Evolutionary conservation across 2,888 invertebrate genomes (phyloP).

Genomic region (Stenotaenia linearis): DNA sequence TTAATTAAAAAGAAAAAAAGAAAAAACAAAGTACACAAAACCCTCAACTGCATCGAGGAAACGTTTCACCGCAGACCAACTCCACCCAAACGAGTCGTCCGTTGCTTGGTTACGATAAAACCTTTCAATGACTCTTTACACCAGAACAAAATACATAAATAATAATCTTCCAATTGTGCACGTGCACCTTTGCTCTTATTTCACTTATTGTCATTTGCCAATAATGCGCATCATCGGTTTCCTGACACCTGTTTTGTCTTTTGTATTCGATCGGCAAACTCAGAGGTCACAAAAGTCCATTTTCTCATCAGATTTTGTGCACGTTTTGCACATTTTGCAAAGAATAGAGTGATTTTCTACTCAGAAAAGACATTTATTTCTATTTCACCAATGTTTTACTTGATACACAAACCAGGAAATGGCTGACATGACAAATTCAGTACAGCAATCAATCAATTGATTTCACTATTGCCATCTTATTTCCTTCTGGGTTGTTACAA

Average conservation of each 20-base stretch:
- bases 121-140: not conserved
- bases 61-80: not conserved
- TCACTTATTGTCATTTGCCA: not conserved
- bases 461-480: not conserved
- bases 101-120: not conserved
- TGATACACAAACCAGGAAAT: not conserved
- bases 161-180: not conserved
- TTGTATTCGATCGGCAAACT: not conserved
- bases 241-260: not conserved
- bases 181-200: not conserved
- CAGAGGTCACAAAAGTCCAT: not conserved
- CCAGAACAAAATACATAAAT: not conserved
- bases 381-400: not conserved
- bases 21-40: too few relatives aligned
- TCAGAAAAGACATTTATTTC: not conserved
- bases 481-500: not conserved
- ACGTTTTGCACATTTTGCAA: too few relatives aligned
- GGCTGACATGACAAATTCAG: not conserved
- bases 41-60: not conserved
- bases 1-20: too few relatives aligned
- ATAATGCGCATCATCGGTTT: not conserved
- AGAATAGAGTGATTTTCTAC: too few relatives aligned
- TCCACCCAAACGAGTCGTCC: not conserved
- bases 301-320: too few relatives aligned
- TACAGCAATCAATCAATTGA: not conserved